Conservation (phyloP, 1,140 invertebrate species). For the Drosophila nigromelanica region DNA sequence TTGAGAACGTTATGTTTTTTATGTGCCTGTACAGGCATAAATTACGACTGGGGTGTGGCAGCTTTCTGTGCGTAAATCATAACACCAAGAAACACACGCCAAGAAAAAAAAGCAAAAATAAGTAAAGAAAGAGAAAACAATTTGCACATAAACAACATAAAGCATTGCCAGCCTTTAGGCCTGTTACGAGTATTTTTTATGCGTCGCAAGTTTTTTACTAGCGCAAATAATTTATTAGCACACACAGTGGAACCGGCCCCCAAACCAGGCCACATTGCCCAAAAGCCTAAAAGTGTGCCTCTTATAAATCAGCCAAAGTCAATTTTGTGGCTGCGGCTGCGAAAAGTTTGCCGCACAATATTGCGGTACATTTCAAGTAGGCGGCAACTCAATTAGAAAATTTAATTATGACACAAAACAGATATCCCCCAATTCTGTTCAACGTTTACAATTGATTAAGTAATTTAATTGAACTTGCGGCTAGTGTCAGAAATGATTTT, state of each 20-base stretch:
- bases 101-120: neutral
- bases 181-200: constrained; percentile 48
- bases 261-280: constrained; percentile 56
- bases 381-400: constrained; percentile 70
- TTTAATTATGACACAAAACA: constrained; percentile 57
- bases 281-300: constrained; percentile 10
- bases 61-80: constrained; percentile 62
- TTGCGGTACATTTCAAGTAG: constrained; percentile 22
- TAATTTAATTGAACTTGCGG: constrained; percentile 33
- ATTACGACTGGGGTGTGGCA: constrained; percentile 61
- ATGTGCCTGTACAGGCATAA: constrained; percentile 57
- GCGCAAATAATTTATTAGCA: constrained; percentile 73
- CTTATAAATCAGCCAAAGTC: constrained; percentile 51
- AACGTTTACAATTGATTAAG: constrained; percentile 49
- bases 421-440: neutral
- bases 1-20: constrained; percentile 31
- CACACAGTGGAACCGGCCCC: constrained; percentile 24
- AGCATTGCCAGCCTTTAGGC: constrained; percentile 48
- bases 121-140: constrained; percentile 49
- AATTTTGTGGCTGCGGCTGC: constrained; percentile 29
- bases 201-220: constrained; percentile 53
- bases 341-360: constrained; percentile 17
- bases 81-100: constrained; percentile 6
- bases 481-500: constrained; percentile 14
- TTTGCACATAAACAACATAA: constrained; percentile 65